Evolutionary conservation across 2,797 vertebrate species (phyloP), one percentile per base, ranked within the genome.

Genomic region (Ctenochaetus hawaiiensis): DNA sequence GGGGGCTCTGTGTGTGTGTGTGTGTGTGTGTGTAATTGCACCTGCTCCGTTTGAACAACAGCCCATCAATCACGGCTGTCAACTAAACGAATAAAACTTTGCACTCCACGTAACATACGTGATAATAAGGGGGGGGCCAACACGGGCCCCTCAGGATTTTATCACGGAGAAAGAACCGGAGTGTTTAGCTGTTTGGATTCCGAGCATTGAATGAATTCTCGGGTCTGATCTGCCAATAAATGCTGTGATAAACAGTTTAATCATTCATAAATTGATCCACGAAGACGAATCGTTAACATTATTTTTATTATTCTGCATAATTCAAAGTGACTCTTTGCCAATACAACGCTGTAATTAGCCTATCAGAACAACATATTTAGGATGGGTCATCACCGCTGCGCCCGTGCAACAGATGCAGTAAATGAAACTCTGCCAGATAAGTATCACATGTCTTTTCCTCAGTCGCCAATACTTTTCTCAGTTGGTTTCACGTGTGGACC

Each of bases 31-130:
- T 2, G n/a, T 44, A 87, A 34, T 6, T 34, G 30, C 30, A 34
- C 30, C 30, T 34, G 30, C 30, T 7, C 30, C 30, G 5, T 34
- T 34, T 34, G 53, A 78, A 80, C 80, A 86, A 81, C 82, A 79
- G 20, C 72, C 68, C 67, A 87, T 88, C 83, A 87, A 73, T 89
- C 86, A 89, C 73, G 5, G 70, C 57, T 80, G 84, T 87, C 87
- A 75, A n/a, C 49, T 26, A 63, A 56, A 81, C 72, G 86, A 81
- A 85, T 64, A 59, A 75, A 89, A 73, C 48, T 34, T 41, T 54
- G 69, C 49, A 12, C 66, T 62, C 78, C 10, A 30, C 53, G 43
- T 60, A 81, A 56, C 72, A 37, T 34, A 65, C 70, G 67, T 77
- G 67, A 12, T 73, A 60, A 74, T 74, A 80, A 90, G 76, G 49